phyloP scores from a whole-genome alignment of 2,888 invertebrate genomes.

The Meganola albula region DNA sequence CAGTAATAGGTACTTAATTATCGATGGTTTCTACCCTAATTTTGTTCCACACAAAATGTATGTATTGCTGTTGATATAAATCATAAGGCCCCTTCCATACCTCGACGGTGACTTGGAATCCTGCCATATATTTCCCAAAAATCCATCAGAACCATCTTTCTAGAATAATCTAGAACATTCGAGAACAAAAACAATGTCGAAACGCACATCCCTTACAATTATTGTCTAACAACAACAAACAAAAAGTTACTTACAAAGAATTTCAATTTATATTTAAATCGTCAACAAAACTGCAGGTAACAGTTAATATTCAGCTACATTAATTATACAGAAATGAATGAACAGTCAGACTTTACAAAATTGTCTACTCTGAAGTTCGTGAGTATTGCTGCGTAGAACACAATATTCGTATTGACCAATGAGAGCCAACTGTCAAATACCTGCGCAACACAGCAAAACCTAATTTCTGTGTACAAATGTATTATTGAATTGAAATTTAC shows the following conservation, averaged over 20 bases:
- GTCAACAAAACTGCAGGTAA: conserved; percentile 13
- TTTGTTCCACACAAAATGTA: conserved; percentile 36
- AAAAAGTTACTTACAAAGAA: too few species aligned
- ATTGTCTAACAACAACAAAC: conserved; percentile 29
- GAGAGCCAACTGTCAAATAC: too few species aligned
- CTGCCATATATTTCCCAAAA: conserved; percentile 3
- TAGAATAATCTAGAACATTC: conserved; percentile 33
- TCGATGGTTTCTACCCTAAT: conserved; percentile 33
- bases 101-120: conserved; percentile 27
- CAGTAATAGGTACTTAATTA: conserved; percentile 34
- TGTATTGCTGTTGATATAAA: conserved; percentile 42
- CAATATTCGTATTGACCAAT: too few species aligned
- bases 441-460: too few species aligned
- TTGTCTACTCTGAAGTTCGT: too few species aligned
- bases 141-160: conserved; percentile 22
- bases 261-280: too few species aligned
- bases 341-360: too few species aligned
- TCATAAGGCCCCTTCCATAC: conserved; percentile 60
- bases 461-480: too few species aligned
- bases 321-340: too few species aligned
- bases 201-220: conserved; percentile 21
- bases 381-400: too few species aligned
- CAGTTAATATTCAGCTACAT: neutral
- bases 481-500: too few species aligned
- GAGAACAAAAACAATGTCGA: conserved; percentile 35